These are phyloP conservation scores for Riptortus pedestris DNA, from an alignment of 1,140 invertebrate species.

Conservation along the genomic window DNA sequence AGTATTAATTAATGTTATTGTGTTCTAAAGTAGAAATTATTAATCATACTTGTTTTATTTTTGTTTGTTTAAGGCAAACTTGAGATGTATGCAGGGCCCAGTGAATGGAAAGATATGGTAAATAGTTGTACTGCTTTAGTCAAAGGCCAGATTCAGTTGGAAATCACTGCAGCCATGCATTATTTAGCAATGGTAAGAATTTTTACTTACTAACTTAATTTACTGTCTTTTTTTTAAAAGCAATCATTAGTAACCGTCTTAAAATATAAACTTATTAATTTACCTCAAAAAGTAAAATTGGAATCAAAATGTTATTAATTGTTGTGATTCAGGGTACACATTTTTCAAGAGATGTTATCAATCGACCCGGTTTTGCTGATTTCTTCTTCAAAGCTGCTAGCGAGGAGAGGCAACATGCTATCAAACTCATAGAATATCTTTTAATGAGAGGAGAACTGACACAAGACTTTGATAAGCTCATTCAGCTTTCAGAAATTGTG, in stretches of 20 bases:
- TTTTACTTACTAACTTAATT: neutral
- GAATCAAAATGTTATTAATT: constrained; percentile 29
- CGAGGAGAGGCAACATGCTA: constrained; percentile 83
- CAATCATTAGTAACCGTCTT: neutral
- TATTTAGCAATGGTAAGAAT: constrained; percentile 66
- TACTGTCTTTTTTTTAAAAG: no score
- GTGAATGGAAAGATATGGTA: constrained; percentile 56
- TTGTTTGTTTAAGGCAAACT: constrained; percentile 38
- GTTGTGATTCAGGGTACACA: constrained; percentile 58
- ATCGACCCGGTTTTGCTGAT: constrained; percentile 80
- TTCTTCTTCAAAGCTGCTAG: constrained; percentile 73
- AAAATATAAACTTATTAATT: neutral
- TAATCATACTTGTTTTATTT: neutral
- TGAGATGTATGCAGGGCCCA: constrained; percentile 37
- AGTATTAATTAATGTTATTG: constrained; percentile 22
- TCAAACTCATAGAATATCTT: constrained; percentile 81
- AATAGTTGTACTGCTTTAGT: constrained; percentile 49
- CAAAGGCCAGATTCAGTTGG: constrained; percentile 59
- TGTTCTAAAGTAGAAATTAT: neutral
- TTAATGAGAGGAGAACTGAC: constrained; percentile 75
- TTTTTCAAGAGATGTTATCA: constrained; percentile 65
- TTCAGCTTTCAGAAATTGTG: constrained; percentile 4
- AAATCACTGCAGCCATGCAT: constrained; percentile 64
- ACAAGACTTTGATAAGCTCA: neutral
- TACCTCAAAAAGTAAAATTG: no score